phyloP scores from a whole-genome alignment of 2,113 vertebrate genomes.

The Rhinogobius similis region DNA sequence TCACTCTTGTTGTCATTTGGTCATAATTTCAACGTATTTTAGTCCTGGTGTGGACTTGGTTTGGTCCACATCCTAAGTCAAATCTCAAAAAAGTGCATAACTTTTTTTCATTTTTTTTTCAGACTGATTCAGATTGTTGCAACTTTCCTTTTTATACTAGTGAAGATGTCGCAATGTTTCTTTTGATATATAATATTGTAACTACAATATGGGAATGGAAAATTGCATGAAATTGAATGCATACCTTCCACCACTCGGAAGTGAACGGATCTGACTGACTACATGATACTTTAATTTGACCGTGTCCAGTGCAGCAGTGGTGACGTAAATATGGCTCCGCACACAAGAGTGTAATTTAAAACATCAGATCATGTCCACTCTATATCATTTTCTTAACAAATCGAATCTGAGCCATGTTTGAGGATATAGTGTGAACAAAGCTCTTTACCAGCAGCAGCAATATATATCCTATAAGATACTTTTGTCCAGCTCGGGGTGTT shows the following conservation, averaged over 20 bases:
- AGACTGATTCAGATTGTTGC: neutral
- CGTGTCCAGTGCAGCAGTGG: neutral
- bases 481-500: neutral
- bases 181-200: neutral
- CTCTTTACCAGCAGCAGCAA: neutral
- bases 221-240: neutral
- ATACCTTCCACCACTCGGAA: neutral
- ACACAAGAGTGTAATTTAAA: neutral
- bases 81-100: too few relatives aligned
- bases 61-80: too few relatives aligned
- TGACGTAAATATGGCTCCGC: neutral
- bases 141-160: neutral
- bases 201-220: neutral
- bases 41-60: too few relatives aligned
- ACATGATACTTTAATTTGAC: slow-evolving; percentile 3
- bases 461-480: neutral
- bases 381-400: neutral
- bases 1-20: too few relatives aligned
- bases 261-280: neutral
- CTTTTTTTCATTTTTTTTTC: neutral
- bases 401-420: neutral
- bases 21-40: too few relatives aligned
- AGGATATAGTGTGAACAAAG: neutral
- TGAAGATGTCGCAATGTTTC: neutral
- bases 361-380: neutral